A percentile compares a stretch with the other conserved stretches of the same genome.
Evolutionary conservation across 2,113 vertebrate genomes (phyloP).

Genomic region (Genyomyrus donnyi): DNA sequence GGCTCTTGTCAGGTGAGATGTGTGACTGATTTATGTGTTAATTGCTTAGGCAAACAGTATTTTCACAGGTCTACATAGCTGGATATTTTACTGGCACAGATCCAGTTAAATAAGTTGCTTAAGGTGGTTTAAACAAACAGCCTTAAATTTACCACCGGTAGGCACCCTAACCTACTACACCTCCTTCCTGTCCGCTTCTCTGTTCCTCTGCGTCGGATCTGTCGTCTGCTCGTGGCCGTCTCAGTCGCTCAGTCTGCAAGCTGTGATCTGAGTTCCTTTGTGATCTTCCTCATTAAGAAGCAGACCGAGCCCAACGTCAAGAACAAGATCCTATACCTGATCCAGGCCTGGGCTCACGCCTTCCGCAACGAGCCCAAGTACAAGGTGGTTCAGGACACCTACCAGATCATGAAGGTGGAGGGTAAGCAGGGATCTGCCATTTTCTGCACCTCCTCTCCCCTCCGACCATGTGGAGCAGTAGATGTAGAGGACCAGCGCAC

Average conservation of each 20-base stretch:
- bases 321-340: conserved; percentile 91
- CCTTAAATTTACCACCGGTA: not conserved
- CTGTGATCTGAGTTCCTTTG: not conserved
- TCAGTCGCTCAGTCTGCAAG: not conserved
- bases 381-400: conserved; percentile 97
- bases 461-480: not conserved
- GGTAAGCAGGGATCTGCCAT: conserved; percentile 58
- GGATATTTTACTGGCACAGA: not conserved
- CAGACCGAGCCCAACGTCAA: conserved; percentile 87
- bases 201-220: not conserved
- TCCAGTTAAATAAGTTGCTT: not conserved
- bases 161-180: not conserved
- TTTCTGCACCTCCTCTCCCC: not conserved
- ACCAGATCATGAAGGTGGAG: conserved; percentile 99
- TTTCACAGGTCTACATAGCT: not conserved
- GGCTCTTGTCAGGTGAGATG: not conserved
- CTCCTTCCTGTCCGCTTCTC: not conserved
- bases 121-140: not conserved
- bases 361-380: conserved; percentile 98
- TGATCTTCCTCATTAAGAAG: conserved; percentile 53
- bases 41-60: not conserved
- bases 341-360: conserved; percentile 95
- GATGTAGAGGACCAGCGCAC: not conserved
- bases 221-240: not conserved
- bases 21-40: not conserved